Base-by-base conservation (phyloP, 1,140 invertebrate genomes). In the Sycobia sp. region DNA sequence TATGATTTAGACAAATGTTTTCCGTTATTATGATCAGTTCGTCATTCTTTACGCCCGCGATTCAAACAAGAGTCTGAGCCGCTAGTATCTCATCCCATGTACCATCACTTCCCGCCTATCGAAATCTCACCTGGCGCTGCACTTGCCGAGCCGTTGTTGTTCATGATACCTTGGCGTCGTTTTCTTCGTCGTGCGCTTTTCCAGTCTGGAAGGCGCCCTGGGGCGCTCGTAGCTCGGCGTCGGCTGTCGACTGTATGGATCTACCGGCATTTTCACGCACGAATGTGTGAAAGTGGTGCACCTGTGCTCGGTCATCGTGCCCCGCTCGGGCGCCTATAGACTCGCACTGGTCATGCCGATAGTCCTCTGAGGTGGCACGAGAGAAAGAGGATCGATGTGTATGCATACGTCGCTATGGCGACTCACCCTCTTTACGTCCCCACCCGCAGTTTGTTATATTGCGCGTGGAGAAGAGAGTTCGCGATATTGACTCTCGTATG, bases 201-300 rank as follows among this genome's bases (percentile, higher is more conserved):
- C n/a, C n/a, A n/a, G n/a, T n/a, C n/a, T n/a, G n/a, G n/a, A n/a
- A n/a, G n/a, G n/a, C n/a, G n/a, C n/a, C n/a, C 79, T 78, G 20
- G 78, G 79, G 47, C 88, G 83, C 76, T 89, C 88, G 66, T 88
- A 88, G 2, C 82, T 79, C 4, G 87, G 86, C 62, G 84, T 86
- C 3, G 87, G 87, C 76, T 87, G 85, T 62, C 85, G 82, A 73
- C 82, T 89, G 49, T 80, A 82, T 44, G 88, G 87, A 76, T 89
- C 85, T 29, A 87, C 71, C 25, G 88, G 88, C 43, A 87, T 82
- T 78, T 85, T 86, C 16, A 89, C 68, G 75, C 87, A 90, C 16
- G 86, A 87, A 75, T 89, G 72, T 7, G 67, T 74, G 56, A 81
- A 83, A 1, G 76, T 73, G n/a, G 76, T 73, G 23, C 76, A 74